These are phyloP conservation scores for Anoplius nigerrimus DNA, from an alignment of 2,888 invertebrate species.

Conservation along the genomic window DNA sequence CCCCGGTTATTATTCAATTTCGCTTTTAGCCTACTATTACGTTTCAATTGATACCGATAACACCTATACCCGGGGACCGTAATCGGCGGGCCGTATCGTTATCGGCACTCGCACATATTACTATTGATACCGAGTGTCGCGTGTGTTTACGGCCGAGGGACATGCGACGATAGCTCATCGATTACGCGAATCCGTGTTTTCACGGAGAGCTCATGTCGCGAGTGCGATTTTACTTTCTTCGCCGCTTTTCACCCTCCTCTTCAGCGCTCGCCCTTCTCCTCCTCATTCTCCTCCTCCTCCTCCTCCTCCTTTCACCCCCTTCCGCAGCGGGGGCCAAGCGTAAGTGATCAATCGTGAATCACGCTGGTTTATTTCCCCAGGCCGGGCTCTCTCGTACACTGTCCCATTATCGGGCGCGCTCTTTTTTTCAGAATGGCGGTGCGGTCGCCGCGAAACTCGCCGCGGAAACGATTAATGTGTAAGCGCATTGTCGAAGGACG, in stretches of 20 bases:
- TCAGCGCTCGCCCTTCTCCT: slow-evolving; percentile 3
- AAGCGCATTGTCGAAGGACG: too few relatives aligned
- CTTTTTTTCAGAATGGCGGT: too few relatives aligned
- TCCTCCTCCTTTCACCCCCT: too few relatives aligned
- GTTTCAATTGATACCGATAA: background rate
- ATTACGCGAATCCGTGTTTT: slow-evolving; percentile 20
- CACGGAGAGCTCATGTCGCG: slow-evolving; percentile 5
- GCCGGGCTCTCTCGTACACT: background rate
- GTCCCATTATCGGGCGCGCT: too few relatives aligned
- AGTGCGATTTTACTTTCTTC: background rate
- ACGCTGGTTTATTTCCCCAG: slow-evolving; percentile 48
- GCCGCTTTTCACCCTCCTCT: background rate
- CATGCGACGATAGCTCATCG: background rate
- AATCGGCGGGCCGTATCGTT: too few relatives aligned
- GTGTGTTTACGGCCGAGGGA: background rate
- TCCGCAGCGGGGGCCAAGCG: slow-evolving; percentile 4
- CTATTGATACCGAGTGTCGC: too few relatives aligned
- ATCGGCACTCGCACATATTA: too few relatives aligned
- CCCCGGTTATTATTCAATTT: background rate
- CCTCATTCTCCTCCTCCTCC: slow-evolving; percentile 14
- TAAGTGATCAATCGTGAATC: slow-evolving; percentile 27
- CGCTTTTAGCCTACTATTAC: background rate
- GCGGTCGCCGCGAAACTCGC: too few relatives aligned
- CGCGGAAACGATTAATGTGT: too few relatives aligned
- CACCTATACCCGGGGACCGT: too few relatives aligned